These are phyloP conservation scores for Orchesella cincta DNA, from an alignment of 1,140 invertebrate genomes.

Conservation along the genomic window DNA sequence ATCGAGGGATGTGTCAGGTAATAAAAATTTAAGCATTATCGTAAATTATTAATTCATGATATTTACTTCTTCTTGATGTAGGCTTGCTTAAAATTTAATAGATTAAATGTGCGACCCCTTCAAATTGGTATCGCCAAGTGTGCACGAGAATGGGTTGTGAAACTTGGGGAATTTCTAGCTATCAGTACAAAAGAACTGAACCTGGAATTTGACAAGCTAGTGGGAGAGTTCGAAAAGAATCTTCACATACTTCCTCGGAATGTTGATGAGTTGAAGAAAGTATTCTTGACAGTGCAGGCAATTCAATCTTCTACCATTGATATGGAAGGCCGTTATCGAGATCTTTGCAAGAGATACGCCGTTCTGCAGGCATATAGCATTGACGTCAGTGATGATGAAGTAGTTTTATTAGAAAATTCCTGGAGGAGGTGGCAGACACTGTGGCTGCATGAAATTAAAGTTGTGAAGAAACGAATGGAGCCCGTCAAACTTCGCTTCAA, in stretches of 20 bases:
- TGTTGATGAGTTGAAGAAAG: conserved; percentile 77
- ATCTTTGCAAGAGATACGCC: conserved; percentile 36
- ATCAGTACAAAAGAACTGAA: conserved; percentile 11
- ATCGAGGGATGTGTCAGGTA: conserved; percentile 41
- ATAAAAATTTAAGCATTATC: background rate
- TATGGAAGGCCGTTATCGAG: conserved; percentile 46
- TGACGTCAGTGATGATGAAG: conserved; percentile 40
- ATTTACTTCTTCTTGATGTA: background rate
- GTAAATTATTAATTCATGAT: conserved; percentile 11
- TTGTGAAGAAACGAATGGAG: conserved; percentile 55
- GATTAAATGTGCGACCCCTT: conserved; percentile 68
- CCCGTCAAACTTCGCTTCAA: conserved; percentile 68
- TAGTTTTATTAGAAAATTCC: conserved; percentile 35
- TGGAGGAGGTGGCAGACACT: conserved; percentile 63
- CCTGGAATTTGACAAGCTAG: conserved; percentile 40
- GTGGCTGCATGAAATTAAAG: conserved; percentile 61
- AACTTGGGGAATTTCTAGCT: conserved; percentile 64
- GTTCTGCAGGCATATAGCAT: conserved; percentile 40
- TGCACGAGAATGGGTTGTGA: conserved; percentile 70
- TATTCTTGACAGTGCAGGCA: conserved; percentile 76
- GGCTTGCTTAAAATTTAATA: no score
- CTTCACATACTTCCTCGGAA: conserved; percentile 71
- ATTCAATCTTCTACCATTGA: conserved; percentile 67
- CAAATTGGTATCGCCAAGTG: conserved; percentile 66
- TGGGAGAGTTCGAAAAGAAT: conserved; percentile 58